Evolutionary conservation across 2,113 vertebrate genomes (phyloP).

Genomic region (Malaclemys terrapin): DNA sequence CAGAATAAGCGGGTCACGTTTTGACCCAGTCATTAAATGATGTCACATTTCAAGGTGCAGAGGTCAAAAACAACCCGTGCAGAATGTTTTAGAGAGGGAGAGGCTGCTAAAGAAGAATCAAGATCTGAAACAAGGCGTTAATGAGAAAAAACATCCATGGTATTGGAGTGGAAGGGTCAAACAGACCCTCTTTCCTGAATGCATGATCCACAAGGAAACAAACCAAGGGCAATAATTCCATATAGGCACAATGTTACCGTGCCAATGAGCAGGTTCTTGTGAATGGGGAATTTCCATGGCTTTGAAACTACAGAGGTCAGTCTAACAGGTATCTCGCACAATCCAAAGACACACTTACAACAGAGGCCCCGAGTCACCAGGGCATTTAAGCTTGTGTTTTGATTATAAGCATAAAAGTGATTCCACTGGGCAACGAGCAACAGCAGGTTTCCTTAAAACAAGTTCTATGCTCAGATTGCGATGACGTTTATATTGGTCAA

Average conservation of each 20-base stretch:
- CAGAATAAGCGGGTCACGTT: background rate
- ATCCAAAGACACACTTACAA: background rate
- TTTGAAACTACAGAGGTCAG: background rate
- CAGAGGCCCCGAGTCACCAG: background rate
- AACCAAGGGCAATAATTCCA: background rate
- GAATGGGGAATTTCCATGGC: fast-evolving
- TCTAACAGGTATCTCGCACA: background rate
- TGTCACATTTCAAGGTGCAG: background rate
- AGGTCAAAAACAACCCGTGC: background rate
- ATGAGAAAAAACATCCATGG: background rate
- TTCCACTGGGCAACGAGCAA: background rate
- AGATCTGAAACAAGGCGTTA: background rate
- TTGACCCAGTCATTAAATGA: background rate
- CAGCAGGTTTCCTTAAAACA: background rate
- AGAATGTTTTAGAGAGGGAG: background rate
- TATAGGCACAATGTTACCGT: fast-evolving
- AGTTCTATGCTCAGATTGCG: background rate
- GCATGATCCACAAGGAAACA: background rate
- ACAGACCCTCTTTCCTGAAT: background rate
- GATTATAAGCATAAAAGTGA: background rate
- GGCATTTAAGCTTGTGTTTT: background rate
- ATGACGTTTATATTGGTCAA: background rate
- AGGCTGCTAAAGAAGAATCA: fast-evolving
- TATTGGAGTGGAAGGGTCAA: fast-evolving
- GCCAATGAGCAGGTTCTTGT: fast-evolving